phyloP scores from a whole-genome alignment of 2,888 invertebrate genomes.

The Eilema griseolum region DNA sequence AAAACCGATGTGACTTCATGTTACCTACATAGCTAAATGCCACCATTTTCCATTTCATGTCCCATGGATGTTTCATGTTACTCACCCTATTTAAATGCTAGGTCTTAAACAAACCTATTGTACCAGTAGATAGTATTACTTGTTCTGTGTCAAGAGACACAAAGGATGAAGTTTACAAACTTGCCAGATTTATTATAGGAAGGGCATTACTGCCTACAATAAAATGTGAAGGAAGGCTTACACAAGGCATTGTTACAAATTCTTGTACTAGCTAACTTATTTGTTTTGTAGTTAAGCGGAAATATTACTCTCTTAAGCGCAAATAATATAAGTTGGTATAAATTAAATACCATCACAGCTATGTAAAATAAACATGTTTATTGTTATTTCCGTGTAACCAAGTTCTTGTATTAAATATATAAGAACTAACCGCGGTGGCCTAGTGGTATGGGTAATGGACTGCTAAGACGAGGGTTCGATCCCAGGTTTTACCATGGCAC shows the following conservation, averaged over 20 bases:
- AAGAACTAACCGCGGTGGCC: too few species aligned
- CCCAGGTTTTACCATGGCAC: too few species aligned
- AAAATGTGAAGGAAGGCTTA: not conserved
- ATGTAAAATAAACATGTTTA: too few species aligned
- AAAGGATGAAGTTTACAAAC: conserved; percentile 3
- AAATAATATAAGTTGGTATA: not conserved
- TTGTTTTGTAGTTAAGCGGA: not conserved
- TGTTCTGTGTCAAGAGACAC: not conserved
- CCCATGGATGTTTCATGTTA: too few species aligned
- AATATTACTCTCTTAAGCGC: not conserved
- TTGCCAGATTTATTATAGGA: not conserved
- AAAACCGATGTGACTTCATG: too few species aligned
- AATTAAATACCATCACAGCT: not conserved
- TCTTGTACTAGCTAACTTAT: not conserved
- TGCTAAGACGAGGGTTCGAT: too few species aligned
- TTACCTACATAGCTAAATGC: too few species aligned
- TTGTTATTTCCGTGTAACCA: too few species aligned
- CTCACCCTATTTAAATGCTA: not conserved
- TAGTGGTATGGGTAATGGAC: too few species aligned
- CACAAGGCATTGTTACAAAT: not conserved
- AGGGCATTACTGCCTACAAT: not conserved
- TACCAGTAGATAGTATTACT: not conserved
- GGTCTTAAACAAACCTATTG: not conserved
- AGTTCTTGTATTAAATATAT: too few species aligned
- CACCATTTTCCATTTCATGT: too few species aligned